Conservation (phyloP, 2,888 invertebrate genomes). For the Apodemia zela region DNA sequence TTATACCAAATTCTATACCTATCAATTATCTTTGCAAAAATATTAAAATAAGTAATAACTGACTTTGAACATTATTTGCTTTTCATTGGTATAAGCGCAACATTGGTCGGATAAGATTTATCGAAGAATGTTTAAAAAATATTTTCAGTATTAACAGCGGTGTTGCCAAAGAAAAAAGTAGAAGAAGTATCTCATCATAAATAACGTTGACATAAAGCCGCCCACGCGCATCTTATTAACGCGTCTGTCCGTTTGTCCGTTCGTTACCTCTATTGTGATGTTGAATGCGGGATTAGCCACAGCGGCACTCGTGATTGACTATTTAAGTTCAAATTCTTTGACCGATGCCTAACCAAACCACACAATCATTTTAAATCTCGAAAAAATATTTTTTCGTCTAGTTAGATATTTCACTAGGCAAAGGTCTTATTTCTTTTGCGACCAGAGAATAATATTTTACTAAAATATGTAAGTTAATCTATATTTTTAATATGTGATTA, state of each 20-base stretch:
- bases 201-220: slow-evolving; percentile 76
- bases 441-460: background rate
- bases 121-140: slow-evolving; percentile 24
- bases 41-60: too few species aligned
- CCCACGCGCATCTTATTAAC: slow-evolving; percentile 77
- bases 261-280: slow-evolving; percentile 76
- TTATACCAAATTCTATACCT: too few species aligned
- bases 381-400: background rate
- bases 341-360: slow-evolving; percentile 58
- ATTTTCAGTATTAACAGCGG: slow-evolving; percentile 23
- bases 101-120: background rate
- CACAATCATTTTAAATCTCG: slow-evolving; percentile 17
- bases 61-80: too few species aligned
- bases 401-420: background rate
- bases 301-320: slow-evolving; percentile 75
- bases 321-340: slow-evolving; percentile 68
- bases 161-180: slow-evolving; percentile 50
- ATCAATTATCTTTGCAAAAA: too few species aligned
- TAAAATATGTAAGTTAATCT: too few species aligned
- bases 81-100: background rate
- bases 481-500: too few species aligned
- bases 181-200: slow-evolving; percentile 66
- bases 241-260: slow-evolving; percentile 74
- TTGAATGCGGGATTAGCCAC: slow-evolving; percentile 76
- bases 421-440: background rate